These are phyloP conservation scores for Guaruba guarouba DNA, from an alignment of 2,113 vertebrate species.

Conservation along the genomic window DNA sequence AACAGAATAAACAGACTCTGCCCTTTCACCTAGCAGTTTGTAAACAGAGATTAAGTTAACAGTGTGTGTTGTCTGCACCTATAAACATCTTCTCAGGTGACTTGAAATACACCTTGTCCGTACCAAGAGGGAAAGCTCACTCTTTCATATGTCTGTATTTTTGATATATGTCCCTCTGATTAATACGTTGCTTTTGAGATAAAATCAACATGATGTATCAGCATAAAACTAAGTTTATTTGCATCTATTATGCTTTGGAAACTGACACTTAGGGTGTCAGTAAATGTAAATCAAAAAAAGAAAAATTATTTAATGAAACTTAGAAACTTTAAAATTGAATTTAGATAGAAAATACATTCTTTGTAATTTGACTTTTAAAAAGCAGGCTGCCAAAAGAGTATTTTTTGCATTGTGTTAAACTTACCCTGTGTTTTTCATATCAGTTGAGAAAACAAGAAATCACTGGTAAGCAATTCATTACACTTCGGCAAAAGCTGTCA, in stretches of 20 bases:
- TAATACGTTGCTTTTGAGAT: neutral
- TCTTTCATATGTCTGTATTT: neutral
- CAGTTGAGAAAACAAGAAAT: neutral
- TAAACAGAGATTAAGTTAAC: constrained; percentile 59
- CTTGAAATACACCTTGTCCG: neutral
- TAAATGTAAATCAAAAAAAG: neutral
- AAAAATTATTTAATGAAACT: neutral
- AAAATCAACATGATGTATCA: neutral
- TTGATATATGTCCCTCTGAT: neutral
- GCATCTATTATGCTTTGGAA: neutral
- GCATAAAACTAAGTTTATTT: neutral
- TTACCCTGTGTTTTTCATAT: neutral
- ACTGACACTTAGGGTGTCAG: neutral
- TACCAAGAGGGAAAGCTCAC: neutral
- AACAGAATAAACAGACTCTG: constrained; percentile 36
- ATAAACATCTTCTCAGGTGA: constrained; percentile 16
- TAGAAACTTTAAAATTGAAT: neutral
- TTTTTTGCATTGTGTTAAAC: neutral
- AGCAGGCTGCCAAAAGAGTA: neutral
- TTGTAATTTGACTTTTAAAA: neutral
- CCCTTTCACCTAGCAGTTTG: constrained; percentile 46
- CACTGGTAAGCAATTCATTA: neutral
- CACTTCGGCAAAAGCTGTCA: neutral
- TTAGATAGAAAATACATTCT: neutral
- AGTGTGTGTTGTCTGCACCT: constrained; percentile 17